Evolutionary conservation across 1,140 invertebrate species (phyloP).

Genomic region (Bombus superbus): DNA sequence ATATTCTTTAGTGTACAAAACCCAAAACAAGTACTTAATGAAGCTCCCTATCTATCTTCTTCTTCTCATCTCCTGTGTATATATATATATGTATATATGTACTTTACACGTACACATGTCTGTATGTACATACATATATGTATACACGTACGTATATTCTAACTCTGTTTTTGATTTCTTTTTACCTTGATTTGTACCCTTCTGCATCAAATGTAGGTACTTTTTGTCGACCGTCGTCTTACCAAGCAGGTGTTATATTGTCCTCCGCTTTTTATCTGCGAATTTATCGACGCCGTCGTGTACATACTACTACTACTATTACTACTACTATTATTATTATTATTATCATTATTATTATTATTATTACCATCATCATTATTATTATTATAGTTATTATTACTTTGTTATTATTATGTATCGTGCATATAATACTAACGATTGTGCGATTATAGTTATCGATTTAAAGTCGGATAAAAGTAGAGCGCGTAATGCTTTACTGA

Average conservation of each 20-base stretch:
- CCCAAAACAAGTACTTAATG: conserved; percentile 64
- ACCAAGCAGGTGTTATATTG: conserved; percentile 58
- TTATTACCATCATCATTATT: not conserved
- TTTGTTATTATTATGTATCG: not conserved
- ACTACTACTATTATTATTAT: no score
- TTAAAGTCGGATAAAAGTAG: not conserved
- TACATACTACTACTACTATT: conserved; percentile 15
- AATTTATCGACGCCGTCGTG: conserved; percentile 39
- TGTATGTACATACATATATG: conserved; percentile 18
- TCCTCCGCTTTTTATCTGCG: conserved; percentile 51
- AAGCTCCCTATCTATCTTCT: conserved; percentile 25
- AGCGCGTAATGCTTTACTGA: not conserved
- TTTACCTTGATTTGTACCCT: conserved; percentile 40
- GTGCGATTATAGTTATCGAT: not conserved
- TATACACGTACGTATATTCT: conserved; percentile 6
- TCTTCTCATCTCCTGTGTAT: conserved; percentile 9
- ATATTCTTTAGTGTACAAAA: conserved; percentile 66
- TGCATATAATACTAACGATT: conserved; percentile 42
- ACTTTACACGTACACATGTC: conserved; percentile 34
- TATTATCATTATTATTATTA: not conserved
- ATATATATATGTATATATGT: conserved; percentile 29
- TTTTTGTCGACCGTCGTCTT: conserved; percentile 69
- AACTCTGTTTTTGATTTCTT: conserved; percentile 1
- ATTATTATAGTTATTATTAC: not conserved
- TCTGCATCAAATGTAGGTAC: conserved; percentile 56